Evolutionary conservation across 2,113 vertebrate genomes (phyloP), one percentile per base, ranked within the genome.

Genomic region (Todiramphus chloris): DNA sequence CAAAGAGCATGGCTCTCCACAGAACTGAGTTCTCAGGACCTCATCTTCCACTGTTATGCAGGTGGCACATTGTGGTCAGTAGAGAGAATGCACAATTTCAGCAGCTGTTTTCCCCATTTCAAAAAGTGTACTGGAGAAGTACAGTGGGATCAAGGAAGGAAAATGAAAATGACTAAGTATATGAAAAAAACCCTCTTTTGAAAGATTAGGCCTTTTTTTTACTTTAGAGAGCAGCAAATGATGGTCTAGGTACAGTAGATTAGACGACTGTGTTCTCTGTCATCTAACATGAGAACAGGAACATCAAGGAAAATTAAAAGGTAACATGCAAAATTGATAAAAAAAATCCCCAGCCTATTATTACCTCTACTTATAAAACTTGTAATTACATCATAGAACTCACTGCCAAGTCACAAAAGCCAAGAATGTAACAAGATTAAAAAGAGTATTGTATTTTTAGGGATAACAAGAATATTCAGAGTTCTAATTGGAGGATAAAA

Each of bases 291-390:
- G 20, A 94, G 51, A 56, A 75, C 58, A 75, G 44, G 63, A 96
- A n/a, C 80, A 91, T 83, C 62, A 70, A 75, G 80, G 83, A 72
- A 93, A 92, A 94, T 96, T 87, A 95, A 90, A 96, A 96, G 88
- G 60, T 93, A 95, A 68, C 83, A 76, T 95, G 89, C 80, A 83
- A 90, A 96, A 93, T 80, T 93, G 88, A 93, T 95, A 87, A 94
- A 94, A 25, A 67, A 20, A 14, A 9, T 0, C 1, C 19, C 48
- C 56, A 94, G 80, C 83, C 83, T 93, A 39, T 95, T 94, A 95
- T 97, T 96, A 96, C 51, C 43, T 89, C 80, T 91, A 64, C 70
- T 93, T 95, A 90, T 56, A 90, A 94, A 96, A 91, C 93, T 91
- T 93, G 85, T 95, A 94, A 92, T 96, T 96, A 95, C 43, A 87